Evolutionary conservation across 2,888 invertebrate species (phyloP), one percentile per base, ranked within the genome.

Genomic region (Axea sp.): DNA sequence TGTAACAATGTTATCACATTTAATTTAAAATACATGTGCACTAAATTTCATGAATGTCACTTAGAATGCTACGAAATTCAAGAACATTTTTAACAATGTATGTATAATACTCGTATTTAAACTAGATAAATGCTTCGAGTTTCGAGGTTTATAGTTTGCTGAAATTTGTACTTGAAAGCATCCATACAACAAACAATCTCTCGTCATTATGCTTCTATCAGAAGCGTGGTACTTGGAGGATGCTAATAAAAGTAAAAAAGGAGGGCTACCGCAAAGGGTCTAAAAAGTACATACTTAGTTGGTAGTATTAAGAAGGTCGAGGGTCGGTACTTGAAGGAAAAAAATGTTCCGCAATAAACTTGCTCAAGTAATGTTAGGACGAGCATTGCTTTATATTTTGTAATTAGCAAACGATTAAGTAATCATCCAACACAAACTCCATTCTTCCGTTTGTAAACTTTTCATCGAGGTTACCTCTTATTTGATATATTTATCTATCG

Each of bases 321-420:
- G 62, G 55, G 71, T 71, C 55, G 62, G 24, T 55, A 62, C 71
- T 71, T 37, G 53, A 35, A 14, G 35, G 39, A 37, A 71, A 62
- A n/a, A 64, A 64, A 47, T 57, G 55, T 37, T 57, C 49, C 41
- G 49, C 71, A 62, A 57, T 71, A 71, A 71, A 60, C 33, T 22
- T 30, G 55, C 47, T 26, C 31, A 47, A 55, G 57, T 62, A 71
- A 71, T 31, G 62, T 7, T 26, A 19, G 22, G 35, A 6, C 28
- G 67, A 9, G 45, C 30, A 22, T 47, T 31, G 39, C 37, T 35
- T 35, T 72, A 72, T 43, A 59, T 59, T 64, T 72, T 35, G 64
- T 51, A 64, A 72, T 72, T 72, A 72, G 51, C 59, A 35, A 24
- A 35, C 53, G 53, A 72, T 72, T 72, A 72, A 72, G 64, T 72